A percentile compares a stretch with the other conserved stretches of the same genome.
These are phyloP conservation scores for Drosophila miranda DNA, from an alignment of 1,140 invertebrate species.

Conservation along the genomic window DNA sequence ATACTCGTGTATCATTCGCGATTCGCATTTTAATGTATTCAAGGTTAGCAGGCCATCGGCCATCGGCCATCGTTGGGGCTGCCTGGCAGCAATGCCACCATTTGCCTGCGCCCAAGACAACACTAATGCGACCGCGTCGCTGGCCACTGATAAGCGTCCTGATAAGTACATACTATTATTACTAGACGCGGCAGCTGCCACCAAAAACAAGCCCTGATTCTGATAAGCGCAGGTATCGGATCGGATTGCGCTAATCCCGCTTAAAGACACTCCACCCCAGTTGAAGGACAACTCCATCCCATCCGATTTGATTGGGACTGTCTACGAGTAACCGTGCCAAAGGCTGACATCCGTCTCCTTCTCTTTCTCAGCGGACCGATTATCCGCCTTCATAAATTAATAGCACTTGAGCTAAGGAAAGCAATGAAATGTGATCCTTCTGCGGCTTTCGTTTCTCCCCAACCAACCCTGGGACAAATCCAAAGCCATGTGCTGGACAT, in stretches of 20 bases:
- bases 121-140: slow-evolving; percentile 29
- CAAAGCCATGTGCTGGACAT: too few relatives aligned
- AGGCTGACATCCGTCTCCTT: not conserved
- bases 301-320: not conserved
- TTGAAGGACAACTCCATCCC: not conserved
- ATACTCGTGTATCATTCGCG: slow-evolving; percentile 38
- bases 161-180: slow-evolving; percentile 8
- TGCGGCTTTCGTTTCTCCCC: too few relatives aligned
- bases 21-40: slow-evolving; percentile 45
- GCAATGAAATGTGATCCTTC: too few relatives aligned
- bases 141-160: slow-evolving; percentile 48
- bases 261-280: not conserved
- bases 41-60: slow-evolving; percentile 65
- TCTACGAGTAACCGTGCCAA: too few relatives aligned
- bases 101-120: slow-evolving; percentile 20
- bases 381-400: too few relatives aligned
- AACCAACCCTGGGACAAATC: too few relatives aligned
- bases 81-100: not conserved
- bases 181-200: slow-evolving; percentile 7
- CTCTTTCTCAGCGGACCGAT: not conserved
- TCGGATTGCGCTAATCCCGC: slow-evolving; percentile 3
- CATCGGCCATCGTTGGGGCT: slow-evolving; percentile 9
- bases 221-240: slow-evolving; percentile 33
- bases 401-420: not conserved
- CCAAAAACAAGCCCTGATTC: slow-evolving; percentile 13